phyloP scores from a whole-genome alignment of 2,888 invertebrate genomes.

The Rhogogaster chlorosoma region DNA sequence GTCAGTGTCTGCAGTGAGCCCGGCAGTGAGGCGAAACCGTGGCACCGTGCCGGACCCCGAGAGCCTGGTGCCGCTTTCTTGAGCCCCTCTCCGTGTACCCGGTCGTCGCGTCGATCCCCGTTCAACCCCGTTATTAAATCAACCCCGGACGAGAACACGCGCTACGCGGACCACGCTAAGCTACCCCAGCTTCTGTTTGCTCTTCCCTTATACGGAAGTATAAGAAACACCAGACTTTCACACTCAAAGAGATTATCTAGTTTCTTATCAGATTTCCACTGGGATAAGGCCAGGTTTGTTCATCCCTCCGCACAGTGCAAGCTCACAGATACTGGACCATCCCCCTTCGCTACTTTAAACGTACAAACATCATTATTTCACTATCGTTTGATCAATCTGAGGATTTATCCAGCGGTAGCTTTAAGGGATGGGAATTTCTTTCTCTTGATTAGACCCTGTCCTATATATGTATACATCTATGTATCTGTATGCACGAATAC shows the following conservation, averaged over 20 bases:
- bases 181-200: not conserved
- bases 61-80: constrained; percentile 72
- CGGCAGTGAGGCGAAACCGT: constrained; percentile 76
- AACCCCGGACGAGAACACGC: constrained; percentile 40
- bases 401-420: not conserved
- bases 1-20: constrained; percentile 76
- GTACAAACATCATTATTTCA: not conserved
- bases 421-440: not conserved
- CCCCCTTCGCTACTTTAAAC: not conserved
- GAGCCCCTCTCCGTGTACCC: constrained; percentile 52
- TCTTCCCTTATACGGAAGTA: not conserved
- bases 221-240: not conserved
- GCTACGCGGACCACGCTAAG: not conserved
- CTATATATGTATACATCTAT: not conserved
- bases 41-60: constrained; percentile 71
- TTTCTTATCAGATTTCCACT: not conserved
- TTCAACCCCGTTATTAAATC: constrained; percentile 12
- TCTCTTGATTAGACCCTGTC: not conserved
- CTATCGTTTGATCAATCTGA: not conserved
- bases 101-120: constrained; percentile 35
- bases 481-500: not conserved
- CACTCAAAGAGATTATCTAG: not conserved
- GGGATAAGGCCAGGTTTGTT: not conserved
- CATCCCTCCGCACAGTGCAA: not conserved
- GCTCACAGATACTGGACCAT: not conserved